Conservation (phyloP, 2,113 vertebrate genomes). For the Okapia johnstoni region DNA sequence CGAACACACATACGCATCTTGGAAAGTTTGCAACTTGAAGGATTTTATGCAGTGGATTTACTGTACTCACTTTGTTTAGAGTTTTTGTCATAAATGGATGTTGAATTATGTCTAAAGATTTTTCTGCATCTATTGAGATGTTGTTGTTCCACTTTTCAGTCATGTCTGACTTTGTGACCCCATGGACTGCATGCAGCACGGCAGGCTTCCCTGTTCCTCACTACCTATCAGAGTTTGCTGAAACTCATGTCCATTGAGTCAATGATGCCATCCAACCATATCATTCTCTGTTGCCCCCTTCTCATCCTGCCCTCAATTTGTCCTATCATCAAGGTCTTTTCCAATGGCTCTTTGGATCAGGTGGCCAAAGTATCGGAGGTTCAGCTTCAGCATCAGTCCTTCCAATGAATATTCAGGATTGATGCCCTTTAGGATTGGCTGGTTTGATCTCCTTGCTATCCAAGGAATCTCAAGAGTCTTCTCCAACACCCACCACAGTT, state of each 20-base stretch:
- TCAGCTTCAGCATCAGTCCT: not conserved
- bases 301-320: not conserved
- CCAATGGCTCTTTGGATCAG: not conserved
- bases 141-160: not conserved
- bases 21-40: not conserved
- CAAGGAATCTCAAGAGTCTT: not conserved
- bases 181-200: fast-evolving
- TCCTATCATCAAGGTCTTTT: not conserved
- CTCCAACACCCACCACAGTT: not conserved
- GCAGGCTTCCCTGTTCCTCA: not conserved
- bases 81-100: not conserved
- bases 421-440: not conserved
- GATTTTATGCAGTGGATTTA: not conserved
- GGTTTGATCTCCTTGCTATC: not conserved
- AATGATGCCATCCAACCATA: not conserved
- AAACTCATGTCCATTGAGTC: not conserved
- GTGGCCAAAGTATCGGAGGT: not conserved
- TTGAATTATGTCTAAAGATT: not conserved
- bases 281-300: not conserved
- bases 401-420: not conserved
- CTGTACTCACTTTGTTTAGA: not conserved
- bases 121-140: not conserved
- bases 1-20: not conserved
- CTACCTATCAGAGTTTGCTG: not conserved
- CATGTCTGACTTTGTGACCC: not conserved